Conservation (phyloP, 2,797 vertebrate species). For the Sardinella longiceps region DNA sequence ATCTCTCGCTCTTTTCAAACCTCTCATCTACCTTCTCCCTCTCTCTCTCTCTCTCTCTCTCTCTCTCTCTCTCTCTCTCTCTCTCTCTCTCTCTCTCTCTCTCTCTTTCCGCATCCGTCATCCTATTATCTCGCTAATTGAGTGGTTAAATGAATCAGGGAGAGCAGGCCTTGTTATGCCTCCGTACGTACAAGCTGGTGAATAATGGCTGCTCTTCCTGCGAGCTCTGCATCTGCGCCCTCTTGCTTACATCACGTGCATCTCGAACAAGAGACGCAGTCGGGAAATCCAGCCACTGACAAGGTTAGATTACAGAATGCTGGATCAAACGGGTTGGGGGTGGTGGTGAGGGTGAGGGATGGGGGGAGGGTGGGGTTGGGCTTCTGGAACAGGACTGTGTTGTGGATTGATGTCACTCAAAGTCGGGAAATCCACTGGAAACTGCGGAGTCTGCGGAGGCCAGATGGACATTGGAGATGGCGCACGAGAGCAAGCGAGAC, state of each 20-base stretch:
- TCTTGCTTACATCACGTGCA: background rate
- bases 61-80: slow-evolving; percentile 28
- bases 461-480: background rate
- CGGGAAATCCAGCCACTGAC: background rate
- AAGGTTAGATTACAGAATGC: background rate
- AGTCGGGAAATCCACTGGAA: background rate
- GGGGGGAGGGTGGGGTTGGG: background rate
- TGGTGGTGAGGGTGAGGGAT: too few species aligned
- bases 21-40: slow-evolving; percentile 1
- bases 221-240: slow-evolving; percentile 4
- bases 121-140: slow-evolving; percentile 49
- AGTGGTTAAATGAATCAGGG: slow-evolving; percentile 50
- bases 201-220: slow-evolving; percentile 35
- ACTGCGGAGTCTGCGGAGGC: background rate
- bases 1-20: background rate
- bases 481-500: background rate
- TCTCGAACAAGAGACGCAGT: background rate
- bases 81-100: slow-evolving; percentile 27
- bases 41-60: background rate
- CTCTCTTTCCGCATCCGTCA: slow-evolving; percentile 41
- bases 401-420: background rate
- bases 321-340: background rate
- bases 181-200: background rate
- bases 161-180: slow-evolving; percentile 34
- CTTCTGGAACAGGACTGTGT: background rate